Percentiles rank a stretch among this genome's conserved stretches.
These are phyloP conservation scores for Astur gentilis DNA, from an alignment of 2,113 vertebrate species.

Conservation along the genomic window DNA sequence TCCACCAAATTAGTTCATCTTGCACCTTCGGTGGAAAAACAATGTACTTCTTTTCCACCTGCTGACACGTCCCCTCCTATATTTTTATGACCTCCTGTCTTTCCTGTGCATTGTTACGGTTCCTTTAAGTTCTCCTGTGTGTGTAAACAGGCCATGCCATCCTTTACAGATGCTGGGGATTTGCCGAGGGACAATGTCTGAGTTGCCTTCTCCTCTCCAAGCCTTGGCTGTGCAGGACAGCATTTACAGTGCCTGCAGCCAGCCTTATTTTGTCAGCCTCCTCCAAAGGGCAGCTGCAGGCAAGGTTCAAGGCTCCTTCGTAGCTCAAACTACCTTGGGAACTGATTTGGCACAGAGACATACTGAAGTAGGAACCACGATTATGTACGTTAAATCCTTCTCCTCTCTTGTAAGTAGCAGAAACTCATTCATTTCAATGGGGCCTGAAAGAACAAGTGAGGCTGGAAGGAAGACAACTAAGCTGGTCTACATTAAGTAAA, in stretches of 20 bases:
- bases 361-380: neutral
- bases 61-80: neutral
- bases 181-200: neutral
- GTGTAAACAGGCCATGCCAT: neutral
- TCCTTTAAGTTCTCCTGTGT: neutral
- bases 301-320: neutral
- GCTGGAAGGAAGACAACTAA: neutral
- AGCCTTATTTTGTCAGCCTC: neutral
- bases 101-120: neutral
- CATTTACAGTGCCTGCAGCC: neutral
- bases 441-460: neutral
- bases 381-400: fast-evolving
- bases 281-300: neutral
- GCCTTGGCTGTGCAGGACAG: neutral
- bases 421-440: neutral
- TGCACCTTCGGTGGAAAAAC: neutral
- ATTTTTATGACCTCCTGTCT: neutral
- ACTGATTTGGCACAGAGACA: neutral
- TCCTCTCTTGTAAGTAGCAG: neutral
- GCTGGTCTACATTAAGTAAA: neutral
- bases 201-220: neutral
- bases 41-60: neutral
- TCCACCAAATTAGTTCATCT: neutral
- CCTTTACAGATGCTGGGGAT: neutral
- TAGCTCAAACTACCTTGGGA: neutral